Conservation (phyloP, 2,888 invertebrate species). For the Mythimna vitellina region DNA sequence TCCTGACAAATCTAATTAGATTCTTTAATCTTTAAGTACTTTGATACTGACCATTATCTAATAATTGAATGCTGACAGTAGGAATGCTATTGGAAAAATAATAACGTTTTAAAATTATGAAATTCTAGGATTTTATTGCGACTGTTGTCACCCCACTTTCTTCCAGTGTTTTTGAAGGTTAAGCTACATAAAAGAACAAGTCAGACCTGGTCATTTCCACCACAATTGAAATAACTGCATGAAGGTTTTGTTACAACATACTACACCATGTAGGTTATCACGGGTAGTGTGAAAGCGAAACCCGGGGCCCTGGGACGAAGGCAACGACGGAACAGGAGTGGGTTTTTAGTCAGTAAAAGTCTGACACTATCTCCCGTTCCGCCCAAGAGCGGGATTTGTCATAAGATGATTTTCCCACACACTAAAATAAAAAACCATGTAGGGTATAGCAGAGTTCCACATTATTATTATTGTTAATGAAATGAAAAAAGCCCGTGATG, state of each 20-base stretch:
- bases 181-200: neutral
- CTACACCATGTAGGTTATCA: neutral
- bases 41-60: neutral
- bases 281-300: too few relatives aligned
- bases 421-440: too few relatives aligned
- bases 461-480: neutral
- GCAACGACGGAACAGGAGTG: too few relatives aligned
- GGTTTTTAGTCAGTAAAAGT: too few relatives aligned
- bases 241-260: neutral
- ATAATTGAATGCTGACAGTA: neutral
- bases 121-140: too few relatives aligned
- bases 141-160: neutral
- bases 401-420: too few relatives aligned
- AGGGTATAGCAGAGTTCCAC: neutral
- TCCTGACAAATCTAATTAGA: constrained; percentile 1
- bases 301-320: too few relatives aligned
- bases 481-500: neutral
- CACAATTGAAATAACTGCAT: neutral
- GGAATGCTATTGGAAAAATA: neutral
- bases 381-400: too few relatives aligned
- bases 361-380: too few relatives aligned
- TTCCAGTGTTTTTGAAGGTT: neutral
- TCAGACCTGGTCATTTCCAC: neutral
- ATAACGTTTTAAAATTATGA: too few relatives aligned
- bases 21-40: constrained; percentile 15